These are phyloP conservation scores for Steinernema hermaphroditum DNA, from an alignment of 2,888 invertebrate species.

Conservation along the genomic window DNA sequence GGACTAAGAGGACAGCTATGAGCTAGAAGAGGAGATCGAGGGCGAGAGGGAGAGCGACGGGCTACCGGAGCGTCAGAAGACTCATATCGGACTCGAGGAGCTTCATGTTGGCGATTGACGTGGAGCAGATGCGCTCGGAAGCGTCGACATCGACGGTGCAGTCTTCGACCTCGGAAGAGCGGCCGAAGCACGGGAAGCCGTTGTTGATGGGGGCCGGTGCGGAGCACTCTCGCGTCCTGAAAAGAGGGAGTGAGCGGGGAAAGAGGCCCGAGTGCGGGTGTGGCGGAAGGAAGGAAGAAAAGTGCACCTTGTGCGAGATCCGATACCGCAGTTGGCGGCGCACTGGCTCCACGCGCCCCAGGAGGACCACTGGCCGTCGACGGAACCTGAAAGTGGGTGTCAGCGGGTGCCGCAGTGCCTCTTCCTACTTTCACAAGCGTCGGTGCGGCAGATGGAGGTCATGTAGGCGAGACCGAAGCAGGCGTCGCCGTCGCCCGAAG, in stretches of 20 bases:
- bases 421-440: constrained; percentile 41
- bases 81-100: constrained; percentile 10
- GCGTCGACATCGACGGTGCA: constrained; percentile 38
- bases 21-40: neutral
- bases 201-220: constrained; percentile 41
- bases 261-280: neutral
- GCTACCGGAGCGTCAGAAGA: neutral
- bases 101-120: constrained; percentile 10
- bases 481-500: constrained; percentile 45
- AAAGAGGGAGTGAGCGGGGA: constrained; percentile 32
- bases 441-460: constrained; percentile 51
- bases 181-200: constrained; percentile 60
- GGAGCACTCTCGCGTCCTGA: constrained; percentile 52
- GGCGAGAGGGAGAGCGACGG: neutral
- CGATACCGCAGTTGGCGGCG: constrained; percentile 49
- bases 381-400: constrained; percentile 37
- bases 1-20: neutral
- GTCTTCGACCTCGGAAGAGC: constrained; percentile 50
- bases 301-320: constrained; percentile 49
- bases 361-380: constrained; percentile 58
- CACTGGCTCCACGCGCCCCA: constrained; percentile 64
- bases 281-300: constrained; percentile 17
- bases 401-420: neutral
- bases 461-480: constrained; percentile 59
- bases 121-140: constrained; percentile 8